Percentiles rank a stretch among this genome's conserved stretches.
Conservation (phyloP, 2,113 vertebrate species). For the Gracilinanus agilis region DNA sequence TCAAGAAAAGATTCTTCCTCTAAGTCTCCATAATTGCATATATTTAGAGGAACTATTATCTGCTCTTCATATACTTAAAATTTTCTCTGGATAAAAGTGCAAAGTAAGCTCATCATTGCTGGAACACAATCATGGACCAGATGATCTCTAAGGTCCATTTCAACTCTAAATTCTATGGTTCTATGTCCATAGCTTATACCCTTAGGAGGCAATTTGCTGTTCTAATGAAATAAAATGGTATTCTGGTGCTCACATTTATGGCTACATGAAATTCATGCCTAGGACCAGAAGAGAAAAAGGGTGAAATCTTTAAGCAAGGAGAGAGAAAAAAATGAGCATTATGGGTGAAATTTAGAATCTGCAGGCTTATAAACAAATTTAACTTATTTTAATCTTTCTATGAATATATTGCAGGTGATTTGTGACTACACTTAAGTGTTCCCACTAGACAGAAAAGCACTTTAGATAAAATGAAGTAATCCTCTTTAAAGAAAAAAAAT, state of each 20-base stretch:
- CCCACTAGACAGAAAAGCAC: constrained; percentile 82
- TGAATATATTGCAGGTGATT: constrained; percentile 80
- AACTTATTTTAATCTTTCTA: constrained; percentile 73
- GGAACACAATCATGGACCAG: background rate
- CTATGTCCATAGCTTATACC: background rate
- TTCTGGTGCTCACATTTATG: constrained; percentile 38
- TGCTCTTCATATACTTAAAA: constrained; percentile 45
- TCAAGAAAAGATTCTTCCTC: constrained; percentile 39
- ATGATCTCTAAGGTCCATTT: background rate
- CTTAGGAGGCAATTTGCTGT: constrained; percentile 38
- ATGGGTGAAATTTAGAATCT: constrained; percentile 68
- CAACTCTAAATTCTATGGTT: background rate
- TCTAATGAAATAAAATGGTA: constrained; percentile 8
- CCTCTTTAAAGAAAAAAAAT: constrained; percentile 66
- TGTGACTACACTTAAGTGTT: constrained; percentile 82
- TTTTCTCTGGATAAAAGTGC: constrained; percentile 57
- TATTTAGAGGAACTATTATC: constrained; percentile 19
- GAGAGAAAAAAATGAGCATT: constrained; percentile 45
- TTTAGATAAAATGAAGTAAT: constrained; percentile 81
- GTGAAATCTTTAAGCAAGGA: constrained; percentile 44
- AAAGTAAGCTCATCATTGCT: constrained; percentile 26
- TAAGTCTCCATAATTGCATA: constrained; percentile 42
- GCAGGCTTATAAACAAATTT: constrained; percentile 72
- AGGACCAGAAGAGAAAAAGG: constrained; percentile 26
- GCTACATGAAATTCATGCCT: constrained; percentile 1